Evolutionary conservation across 2,113 vertebrate species (phyloP).

Genomic region (Myanophis thanlyinensis): DNA sequence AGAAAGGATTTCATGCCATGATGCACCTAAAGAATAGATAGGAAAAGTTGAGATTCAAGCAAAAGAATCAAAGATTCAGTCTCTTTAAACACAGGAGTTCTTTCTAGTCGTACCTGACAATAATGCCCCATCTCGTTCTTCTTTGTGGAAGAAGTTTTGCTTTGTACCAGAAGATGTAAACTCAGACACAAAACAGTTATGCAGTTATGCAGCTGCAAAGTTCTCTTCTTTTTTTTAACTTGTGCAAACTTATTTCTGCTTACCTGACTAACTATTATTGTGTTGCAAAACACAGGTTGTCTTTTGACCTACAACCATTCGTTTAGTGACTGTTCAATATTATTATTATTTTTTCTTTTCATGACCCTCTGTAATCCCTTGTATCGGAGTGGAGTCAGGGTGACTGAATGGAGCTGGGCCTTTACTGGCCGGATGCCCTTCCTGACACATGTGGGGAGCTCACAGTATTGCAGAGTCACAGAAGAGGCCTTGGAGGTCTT

Average conservation of each 20-base stretch:
- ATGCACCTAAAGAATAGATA: not conserved
- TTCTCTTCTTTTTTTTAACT: not conserved
- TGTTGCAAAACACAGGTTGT: not conserved
- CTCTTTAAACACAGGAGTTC: not conserved
- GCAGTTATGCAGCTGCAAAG: not conserved
- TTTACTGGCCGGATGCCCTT: too few species aligned
- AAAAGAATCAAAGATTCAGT: not conserved
- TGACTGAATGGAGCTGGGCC: too few species aligned
- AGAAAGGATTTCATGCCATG: not conserved
- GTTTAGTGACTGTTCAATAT: too few species aligned
- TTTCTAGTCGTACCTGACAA: not conserved
- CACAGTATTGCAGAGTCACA: too few species aligned
- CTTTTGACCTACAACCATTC: too few species aligned
- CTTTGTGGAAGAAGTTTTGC: not conserved
- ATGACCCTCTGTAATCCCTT: too few species aligned
- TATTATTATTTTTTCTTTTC: too few species aligned
- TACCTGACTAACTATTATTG: not conserved
- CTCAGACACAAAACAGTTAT: not conserved
- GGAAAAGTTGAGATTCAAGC: not conserved
- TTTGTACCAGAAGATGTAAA: not conserved
- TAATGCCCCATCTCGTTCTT: not conserved
- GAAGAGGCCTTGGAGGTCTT: too few species aligned
- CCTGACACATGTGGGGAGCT: too few species aligned
- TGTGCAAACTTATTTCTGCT: not conserved
- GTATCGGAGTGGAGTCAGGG: too few species aligned